A percentile compares a stretch with the other conserved stretches of the same genome.
Evolutionary conservation across 2,113 vertebrate species (phyloP).

Genomic region (cat (Felis catus)): F.catus_Fca126_mat1.0 CM031415.1:62526501-62527000

Average conservation of each 20-base stretch:
- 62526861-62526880: too few relatives aligned
- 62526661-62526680: too few relatives aligned
- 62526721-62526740: not conserved
- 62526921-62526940: too few relatives aligned
- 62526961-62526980: not conserved
- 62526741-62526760: too few relatives aligned
- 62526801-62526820: too few relatives aligned
- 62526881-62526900: too few relatives aligned
- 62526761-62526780: too few relatives aligned
- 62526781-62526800: too few relatives aligned
- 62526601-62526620: not conserved
- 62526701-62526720: not conserved
- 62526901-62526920: too few relatives aligned
- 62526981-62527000: not conserved
- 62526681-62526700: not conserved
- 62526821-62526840: too few relatives aligned
- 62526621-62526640: not conserved
- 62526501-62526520: not conserved
- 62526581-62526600: not conserved
- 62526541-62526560: not conserved
- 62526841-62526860: too few relatives aligned
- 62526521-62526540: not conserved
- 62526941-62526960: not conserved
- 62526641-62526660: not conserved
- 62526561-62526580: not conserved